Conservation (phyloP, 2,113 vertebrate genomes). For the Fukomys damarensis region DNA sequence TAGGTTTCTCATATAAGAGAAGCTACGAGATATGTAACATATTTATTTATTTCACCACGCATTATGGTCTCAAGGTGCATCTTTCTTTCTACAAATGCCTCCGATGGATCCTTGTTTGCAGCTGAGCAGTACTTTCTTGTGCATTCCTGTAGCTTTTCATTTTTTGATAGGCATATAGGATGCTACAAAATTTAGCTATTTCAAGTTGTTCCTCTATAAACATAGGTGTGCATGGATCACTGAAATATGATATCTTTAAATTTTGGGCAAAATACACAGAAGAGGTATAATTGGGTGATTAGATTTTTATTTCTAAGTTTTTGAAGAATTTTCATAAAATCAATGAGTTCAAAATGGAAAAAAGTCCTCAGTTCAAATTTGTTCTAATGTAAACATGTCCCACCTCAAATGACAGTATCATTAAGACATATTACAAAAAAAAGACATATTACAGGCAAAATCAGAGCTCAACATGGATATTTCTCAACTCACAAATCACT, state of each 20-base stretch:
- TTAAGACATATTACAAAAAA: no score
- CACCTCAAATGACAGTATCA: neutral
- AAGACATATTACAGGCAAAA: neutral
- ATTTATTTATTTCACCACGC: neutral
- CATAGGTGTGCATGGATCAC: neutral
- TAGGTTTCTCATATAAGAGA: neutral
- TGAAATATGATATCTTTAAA: neutral
- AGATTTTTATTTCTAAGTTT: neutral
- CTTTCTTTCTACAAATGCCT: neutral
- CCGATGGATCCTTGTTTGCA: neutral
- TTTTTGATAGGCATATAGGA: neutral
- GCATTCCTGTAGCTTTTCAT: neutral
- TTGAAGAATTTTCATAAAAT: neutral
- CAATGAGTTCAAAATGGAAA: neutral
- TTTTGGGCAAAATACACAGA: neutral
- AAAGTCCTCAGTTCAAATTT: neutral
- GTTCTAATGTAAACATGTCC: neutral
- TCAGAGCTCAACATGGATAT: neutral
- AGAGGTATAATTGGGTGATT: neutral
- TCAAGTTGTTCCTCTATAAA: no score
- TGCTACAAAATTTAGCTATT: neutral
- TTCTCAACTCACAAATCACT: neutral
- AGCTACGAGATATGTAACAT: neutral
- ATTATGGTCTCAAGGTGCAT: neutral
- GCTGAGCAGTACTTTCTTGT: neutral